phyloP scores from a whole-genome alignment of 2,888 invertebrate species.

The Neria commutata region DNA sequence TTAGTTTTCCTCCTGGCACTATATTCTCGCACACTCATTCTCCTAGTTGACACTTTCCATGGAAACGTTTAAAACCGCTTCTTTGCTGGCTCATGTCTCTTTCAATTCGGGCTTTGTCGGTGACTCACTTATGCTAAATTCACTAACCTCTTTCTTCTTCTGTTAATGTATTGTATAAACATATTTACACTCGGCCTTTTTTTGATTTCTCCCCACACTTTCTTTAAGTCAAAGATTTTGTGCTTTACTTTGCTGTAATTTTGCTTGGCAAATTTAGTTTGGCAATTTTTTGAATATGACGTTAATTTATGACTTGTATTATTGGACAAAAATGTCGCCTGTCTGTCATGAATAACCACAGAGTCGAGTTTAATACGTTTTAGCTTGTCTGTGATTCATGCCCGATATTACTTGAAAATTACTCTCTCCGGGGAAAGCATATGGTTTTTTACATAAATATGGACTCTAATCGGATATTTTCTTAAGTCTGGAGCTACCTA shows the following conservation, averaged over 20 bases:
- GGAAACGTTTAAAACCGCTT: too few relatives aligned
- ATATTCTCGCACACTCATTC: background rate
- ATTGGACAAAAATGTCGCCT: too few relatives aligned
- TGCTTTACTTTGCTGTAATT: background rate
- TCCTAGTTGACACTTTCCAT: background rate
- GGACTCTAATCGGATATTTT: too few relatives aligned
- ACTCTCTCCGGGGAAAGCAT: too few relatives aligned
- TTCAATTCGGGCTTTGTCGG: background rate
- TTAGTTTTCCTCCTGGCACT: background rate
- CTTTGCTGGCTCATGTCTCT: too few relatives aligned
- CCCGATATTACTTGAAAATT: too few relatives aligned
- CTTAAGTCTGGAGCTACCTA: too few relatives aligned
- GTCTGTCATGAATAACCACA: constrained; percentile 32
- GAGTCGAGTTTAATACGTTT: constrained; percentile 36
- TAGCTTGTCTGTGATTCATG: constrained; percentile 1
- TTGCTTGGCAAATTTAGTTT: too few relatives aligned
- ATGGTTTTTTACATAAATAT: too few relatives aligned
- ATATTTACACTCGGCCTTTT: background rate
- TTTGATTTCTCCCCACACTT: background rate
- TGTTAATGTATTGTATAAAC: too few relatives aligned
- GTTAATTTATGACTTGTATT: background rate
- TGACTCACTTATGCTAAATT: background rate
- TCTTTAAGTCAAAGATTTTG: background rate
- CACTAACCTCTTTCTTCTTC: too few relatives aligned
- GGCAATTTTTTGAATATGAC: background rate